Conservation (phyloP, 2,888 invertebrate genomes). For the Tenthredo livida region DNA sequence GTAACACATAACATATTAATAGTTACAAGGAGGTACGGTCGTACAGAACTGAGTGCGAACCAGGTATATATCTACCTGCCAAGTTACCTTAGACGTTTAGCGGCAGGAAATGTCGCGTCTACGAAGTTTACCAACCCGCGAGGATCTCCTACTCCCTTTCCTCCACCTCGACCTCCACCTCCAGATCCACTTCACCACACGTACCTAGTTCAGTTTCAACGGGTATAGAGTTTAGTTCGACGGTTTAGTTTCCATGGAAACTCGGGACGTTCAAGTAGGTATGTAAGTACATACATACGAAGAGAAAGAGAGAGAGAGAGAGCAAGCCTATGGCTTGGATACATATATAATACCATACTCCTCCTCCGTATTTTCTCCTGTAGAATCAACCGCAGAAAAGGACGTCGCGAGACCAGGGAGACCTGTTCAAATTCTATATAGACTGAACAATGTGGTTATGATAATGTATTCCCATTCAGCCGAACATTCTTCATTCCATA, state of each 20-base stretch:
- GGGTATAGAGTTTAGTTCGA: constrained; percentile 3
- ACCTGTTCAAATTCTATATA: constrained; percentile 65
- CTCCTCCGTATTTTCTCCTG: constrained; percentile 11
- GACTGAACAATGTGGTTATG: constrained; percentile 66
- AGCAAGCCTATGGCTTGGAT: not conserved
- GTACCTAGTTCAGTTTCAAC: constrained; percentile 41
- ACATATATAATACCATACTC: constrained; percentile 21
- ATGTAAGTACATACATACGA: not conserved
- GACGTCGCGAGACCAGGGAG: not conserved
- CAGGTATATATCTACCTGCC: constrained; percentile 1
- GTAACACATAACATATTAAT: constrained; percentile 24
- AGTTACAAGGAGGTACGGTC: not conserved
- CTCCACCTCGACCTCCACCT: not conserved
- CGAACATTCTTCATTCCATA: constrained; percentile 63
- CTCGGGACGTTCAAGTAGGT: constrained; percentile 6
- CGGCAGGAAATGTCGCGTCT: constrained; percentile 73
- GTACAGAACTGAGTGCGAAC: not conserved
- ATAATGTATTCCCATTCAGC: constrained; percentile 64
- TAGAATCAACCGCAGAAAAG: not conserved
- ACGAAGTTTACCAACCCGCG: constrained; percentile 67
- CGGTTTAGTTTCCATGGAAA: constrained; percentile 49
- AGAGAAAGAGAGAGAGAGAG: not conserved
- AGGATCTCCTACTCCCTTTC: not conserved
- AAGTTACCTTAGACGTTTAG: constrained; percentile 56
- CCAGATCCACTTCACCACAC: not conserved